Evolutionary conservation across 1,140 invertebrate species (phyloP).

Genomic region (Calephelis nemesis): DNA sequence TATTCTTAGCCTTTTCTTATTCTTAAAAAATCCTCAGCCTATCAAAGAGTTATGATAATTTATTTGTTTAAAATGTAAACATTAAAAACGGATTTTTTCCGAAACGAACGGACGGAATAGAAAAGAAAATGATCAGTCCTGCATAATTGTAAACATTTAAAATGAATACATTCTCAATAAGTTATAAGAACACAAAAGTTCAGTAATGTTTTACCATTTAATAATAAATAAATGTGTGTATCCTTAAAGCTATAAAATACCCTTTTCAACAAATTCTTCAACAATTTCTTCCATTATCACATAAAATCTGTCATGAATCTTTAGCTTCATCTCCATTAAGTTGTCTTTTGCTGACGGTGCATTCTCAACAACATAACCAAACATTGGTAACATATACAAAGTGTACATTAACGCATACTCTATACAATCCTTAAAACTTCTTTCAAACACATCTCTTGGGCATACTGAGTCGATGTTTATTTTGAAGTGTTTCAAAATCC

Average conservation of each 20-base stretch:
- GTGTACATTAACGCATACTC: slow-evolving; percentile 49
- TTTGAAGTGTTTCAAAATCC: slow-evolving; percentile 44
- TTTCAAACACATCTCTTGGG: slow-evolving; percentile 44
- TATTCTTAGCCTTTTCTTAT: too few species aligned
- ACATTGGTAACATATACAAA: slow-evolving; percentile 45
- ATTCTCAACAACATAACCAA: slow-evolving; percentile 42
- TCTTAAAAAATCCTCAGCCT: too few species aligned
- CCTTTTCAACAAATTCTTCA: slow-evolving; percentile 52
- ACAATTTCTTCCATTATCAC: slow-evolving; percentile 42
- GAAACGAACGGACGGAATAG: too few species aligned
- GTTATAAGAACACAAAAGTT: too few species aligned
- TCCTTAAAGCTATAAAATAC: slow-evolving; percentile 26
- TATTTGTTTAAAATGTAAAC: too few species aligned
- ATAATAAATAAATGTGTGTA: neutral
- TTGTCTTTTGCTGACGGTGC: slow-evolving; percentile 39
- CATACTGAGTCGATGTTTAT: slow-evolving; percentile 43
- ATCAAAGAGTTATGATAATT: too few species aligned
- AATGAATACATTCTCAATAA: too few species aligned
- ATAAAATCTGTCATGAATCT: slow-evolving; percentile 38
- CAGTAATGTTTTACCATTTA: too few species aligned
- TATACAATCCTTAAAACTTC: slow-evolving; percentile 39
- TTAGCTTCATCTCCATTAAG: slow-evolving; percentile 36
- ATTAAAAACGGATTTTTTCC: too few species aligned
- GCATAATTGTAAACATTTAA: too few species aligned
- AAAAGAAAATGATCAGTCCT: too few species aligned